Evolutionary conservation across 2,113 vertebrate species (phyloP).

Genomic region (Spheniscus mendiculus): DNA sequence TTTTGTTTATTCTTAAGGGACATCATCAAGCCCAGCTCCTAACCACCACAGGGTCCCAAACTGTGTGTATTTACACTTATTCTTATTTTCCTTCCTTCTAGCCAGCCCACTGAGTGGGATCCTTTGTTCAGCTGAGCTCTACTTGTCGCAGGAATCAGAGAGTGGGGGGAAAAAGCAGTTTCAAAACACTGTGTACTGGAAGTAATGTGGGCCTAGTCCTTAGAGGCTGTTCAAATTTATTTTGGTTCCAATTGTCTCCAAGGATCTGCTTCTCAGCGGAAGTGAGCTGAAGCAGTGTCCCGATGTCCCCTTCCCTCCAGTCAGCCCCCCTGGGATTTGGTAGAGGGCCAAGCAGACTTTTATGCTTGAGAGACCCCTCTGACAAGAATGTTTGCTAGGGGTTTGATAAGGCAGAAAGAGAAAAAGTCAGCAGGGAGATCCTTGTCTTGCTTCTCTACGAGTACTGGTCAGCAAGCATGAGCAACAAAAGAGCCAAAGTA

Average conservation of each 20-base stretch:
- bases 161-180: conserved; percentile 22
- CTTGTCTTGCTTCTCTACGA: neutral
- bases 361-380: neutral
- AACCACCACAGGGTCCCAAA: neutral
- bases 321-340: neutral
- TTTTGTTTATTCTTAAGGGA: neutral
- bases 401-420: neutral
- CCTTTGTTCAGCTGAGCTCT: neutral
- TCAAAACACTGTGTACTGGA: conserved; percentile 1
- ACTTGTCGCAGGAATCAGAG: neutral
- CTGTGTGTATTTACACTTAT: neutral
- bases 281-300: neutral
- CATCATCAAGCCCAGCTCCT: neutral
- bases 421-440: neutral
- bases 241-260: neutral
- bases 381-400: neutral
- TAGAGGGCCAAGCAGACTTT: neutral
- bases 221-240: neutral
- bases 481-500: neutral
- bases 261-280: neutral
- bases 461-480: neutral
- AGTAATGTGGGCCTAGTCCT: neutral
- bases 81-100: neutral
- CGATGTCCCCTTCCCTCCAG: neutral
- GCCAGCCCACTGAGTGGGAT: neutral